Evolutionary conservation across 2,113 vertebrate species (phyloP).

Genomic region (Larimichthys crocea): DNA sequence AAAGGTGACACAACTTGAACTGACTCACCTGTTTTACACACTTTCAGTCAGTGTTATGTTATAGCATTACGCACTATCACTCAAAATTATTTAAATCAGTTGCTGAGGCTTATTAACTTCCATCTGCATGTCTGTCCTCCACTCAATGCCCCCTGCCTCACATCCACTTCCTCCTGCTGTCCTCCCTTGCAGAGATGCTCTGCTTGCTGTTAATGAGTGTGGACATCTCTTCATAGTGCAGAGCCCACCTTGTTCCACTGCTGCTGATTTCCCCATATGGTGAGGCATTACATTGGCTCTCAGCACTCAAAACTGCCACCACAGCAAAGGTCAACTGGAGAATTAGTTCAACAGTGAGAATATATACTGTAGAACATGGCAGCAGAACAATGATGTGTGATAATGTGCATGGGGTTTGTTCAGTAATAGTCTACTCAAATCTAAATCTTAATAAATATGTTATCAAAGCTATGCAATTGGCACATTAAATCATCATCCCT

Average conservation of each 20-base stretch:
- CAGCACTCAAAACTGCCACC: neutral
- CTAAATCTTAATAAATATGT: neutral
- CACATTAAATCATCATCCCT: neutral
- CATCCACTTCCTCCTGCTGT: neutral
- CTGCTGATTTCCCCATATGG: neutral
- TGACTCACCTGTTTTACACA: too few relatives aligned
- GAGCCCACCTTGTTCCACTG: neutral
- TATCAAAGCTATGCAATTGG: neutral
- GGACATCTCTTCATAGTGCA: conserved; percentile 35
- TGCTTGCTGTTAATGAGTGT: conserved; percentile 25
- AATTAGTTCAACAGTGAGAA: neutral
- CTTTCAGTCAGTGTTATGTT: neutral
- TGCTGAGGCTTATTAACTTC: neutral
- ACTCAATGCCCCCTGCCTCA: neutral
- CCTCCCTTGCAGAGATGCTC: conserved; percentile 8
- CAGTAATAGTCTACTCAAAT: neutral
- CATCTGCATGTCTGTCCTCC: neutral
- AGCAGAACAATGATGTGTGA: neutral
- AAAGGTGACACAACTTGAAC: too few relatives aligned
- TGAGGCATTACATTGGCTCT: neutral
- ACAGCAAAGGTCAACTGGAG: conserved; percentile 5
- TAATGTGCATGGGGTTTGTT: neutral
- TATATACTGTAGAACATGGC: neutral
- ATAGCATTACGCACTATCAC: neutral
- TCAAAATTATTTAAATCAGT: neutral